Evolutionary conservation across 2,113 vertebrate species (phyloP).

Genomic region (Strix uralensis): DNA sequence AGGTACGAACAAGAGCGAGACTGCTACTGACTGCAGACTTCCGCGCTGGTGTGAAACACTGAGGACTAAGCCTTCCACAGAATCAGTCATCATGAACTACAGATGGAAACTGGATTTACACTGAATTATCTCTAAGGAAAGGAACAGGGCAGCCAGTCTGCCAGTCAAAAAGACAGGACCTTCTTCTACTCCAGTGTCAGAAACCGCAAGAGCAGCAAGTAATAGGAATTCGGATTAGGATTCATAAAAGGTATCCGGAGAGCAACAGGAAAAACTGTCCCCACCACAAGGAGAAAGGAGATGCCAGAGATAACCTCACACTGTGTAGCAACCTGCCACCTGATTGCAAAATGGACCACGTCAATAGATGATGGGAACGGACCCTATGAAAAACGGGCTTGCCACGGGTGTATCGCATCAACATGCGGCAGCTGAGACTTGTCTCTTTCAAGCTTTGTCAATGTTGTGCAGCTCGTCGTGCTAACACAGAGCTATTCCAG

Average conservation of each 20-base stretch:
- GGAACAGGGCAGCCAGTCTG: background rate
- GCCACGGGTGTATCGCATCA: background rate
- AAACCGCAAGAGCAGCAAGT: background rate
- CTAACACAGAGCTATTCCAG: conserved; percentile 12
- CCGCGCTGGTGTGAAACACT: background rate
- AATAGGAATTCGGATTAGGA: background rate
- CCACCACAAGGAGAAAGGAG: background rate
- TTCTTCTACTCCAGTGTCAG: background rate
- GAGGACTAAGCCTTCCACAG: background rate
- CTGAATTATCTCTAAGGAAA: background rate
- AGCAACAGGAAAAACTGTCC: background rate
- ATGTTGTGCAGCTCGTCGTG: background rate
- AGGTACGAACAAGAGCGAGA: background rate
- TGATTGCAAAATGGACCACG: background rate
- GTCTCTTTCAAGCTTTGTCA: background rate
- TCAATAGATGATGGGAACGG: background rate
- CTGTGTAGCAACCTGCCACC: conserved; percentile 9
- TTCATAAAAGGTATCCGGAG: background rate
- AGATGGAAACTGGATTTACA: background rate
- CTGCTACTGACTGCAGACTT: background rate
- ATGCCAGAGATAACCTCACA: background rate
- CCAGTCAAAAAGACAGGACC: background rate
- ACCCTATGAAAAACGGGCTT: background rate
- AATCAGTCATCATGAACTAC: background rate
- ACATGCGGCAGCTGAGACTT: background rate